Evolutionary conservation across 2,113 vertebrate species (phyloP).

Genomic region (Hippotragus niger): DNA sequence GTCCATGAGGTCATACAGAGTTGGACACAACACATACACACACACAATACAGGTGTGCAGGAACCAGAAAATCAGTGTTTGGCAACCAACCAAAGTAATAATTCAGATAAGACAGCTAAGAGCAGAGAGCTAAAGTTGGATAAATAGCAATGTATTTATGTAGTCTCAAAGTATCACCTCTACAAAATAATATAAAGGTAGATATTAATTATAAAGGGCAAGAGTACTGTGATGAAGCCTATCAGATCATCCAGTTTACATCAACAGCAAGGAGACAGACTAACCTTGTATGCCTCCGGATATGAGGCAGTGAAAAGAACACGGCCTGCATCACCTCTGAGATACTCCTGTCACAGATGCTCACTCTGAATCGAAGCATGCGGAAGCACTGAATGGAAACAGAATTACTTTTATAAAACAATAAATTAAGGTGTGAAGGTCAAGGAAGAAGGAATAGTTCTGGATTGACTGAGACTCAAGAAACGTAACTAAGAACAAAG

Average conservation of each 20-base stretch:
- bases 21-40: background rate
- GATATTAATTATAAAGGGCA: background rate
- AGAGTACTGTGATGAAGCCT: background rate
- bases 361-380: background rate
- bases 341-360: background rate
- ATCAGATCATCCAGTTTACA: background rate
- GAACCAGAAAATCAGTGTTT: background rate
- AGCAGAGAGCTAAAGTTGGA: background rate
- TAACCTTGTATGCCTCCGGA: accelerated
- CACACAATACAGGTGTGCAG: background rate
- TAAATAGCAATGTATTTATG: background rate
- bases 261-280: background rate
- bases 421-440: background rate
- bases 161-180: background rate
- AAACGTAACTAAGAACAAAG: background rate
- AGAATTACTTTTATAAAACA: background rate
- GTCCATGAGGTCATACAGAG: background rate
- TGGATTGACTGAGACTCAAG: background rate
- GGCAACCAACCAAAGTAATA: background rate
- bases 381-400: background rate
- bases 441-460: background rate
- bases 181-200: background rate
- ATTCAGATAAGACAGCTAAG: background rate
- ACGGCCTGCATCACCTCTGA: background rate
- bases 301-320: accelerated